Base-by-base conservation (phyloP, 2,113 vertebrate species). In the Triplophysa siluroides region DNA sequence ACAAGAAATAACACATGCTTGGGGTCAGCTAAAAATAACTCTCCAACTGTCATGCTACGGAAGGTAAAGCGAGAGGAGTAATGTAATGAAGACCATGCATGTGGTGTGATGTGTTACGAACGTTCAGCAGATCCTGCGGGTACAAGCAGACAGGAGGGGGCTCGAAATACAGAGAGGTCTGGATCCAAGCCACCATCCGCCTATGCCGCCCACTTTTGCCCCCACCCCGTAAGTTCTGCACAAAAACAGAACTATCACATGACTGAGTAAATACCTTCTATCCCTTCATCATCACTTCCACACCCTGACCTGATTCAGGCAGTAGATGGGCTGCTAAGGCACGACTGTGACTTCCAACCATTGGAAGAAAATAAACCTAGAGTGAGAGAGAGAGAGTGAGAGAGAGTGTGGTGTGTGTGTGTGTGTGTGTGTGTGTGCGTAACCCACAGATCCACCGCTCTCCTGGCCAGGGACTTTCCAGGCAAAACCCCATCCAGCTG, bases 391-490 rank as follows among this genome's bases (percentile, higher is more conserved):
- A 11, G 43, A 11, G 10, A 11, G 43, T 1, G 43, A 10, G 43
- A 10, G 43, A 10, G 43, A 10, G 70, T 67, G 78, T 74, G 74
- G 80, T 82, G 56, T 66, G 29, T 68, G 79, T 58, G 70, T 61
- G 79, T 67, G 71, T 67, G 79, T 75, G 74, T 71, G 61, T 79
- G 66, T 72, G 80, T 82, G 56, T 71, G 21, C 58, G 63, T 78
- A 88, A 88, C 90, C 89, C 90, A 90, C 88, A 87, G 89, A 87
- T 89, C 83, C 83, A 88, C 56, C 76, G 43, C 78, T 29, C 52
- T 78, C 61, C 64, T 83, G 87, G 89, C 91, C 91, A 92, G 91
- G 93, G 93, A 92, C 92, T 93, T 94, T 93, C 92, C 93, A 92
- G 81, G 85, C 83, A 77, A 72, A 87, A 89, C 87, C 88, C 88